A percentile compares a stretch with the other conserved stretches of the same genome.
Conservation (phyloP, 2,888 invertebrate genomes). For the Cheilosia pagana region DNA sequence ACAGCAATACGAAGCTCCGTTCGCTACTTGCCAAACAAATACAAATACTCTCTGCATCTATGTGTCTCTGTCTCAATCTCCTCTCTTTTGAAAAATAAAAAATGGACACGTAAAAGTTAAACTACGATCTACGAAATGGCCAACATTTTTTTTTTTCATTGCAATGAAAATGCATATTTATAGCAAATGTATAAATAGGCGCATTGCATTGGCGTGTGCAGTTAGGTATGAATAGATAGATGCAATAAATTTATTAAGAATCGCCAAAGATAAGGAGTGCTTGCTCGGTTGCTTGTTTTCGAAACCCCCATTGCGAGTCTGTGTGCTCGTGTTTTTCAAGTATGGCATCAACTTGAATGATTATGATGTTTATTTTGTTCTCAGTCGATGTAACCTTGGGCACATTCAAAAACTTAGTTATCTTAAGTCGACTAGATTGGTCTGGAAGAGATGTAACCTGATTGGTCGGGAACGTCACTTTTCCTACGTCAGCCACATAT, state of each 20-base stretch:
- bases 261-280: conserved; percentile 43
- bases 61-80: not conserved
- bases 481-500: no score
- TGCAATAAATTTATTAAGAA: conserved; percentile 37
- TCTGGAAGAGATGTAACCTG: no score
- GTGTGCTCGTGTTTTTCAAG: conserved; percentile 9
- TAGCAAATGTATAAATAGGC: conserved; percentile 39
- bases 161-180: conserved; percentile 54
- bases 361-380: conserved; percentile 25
- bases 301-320: not conserved
- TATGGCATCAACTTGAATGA: conserved; percentile 25
- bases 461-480: no score
- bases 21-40: conserved; percentile 33
- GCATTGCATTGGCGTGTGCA: conserved; percentile 33
- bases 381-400: conserved; percentile 42
- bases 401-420: no score
- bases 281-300: not conserved
- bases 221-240: conserved; percentile 18
- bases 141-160: conserved; percentile 32
- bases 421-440: no score
- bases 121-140: conserved; percentile 37
- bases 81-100: conserved; percentile 5
- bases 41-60: not conserved
- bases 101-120: conserved; percentile 7
- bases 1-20: not conserved